Evolutionary conservation across 2,113 vertebrate species (phyloP), one percentile per base, ranked within the genome.

Genomic region (Carassius auratus): DNA sequence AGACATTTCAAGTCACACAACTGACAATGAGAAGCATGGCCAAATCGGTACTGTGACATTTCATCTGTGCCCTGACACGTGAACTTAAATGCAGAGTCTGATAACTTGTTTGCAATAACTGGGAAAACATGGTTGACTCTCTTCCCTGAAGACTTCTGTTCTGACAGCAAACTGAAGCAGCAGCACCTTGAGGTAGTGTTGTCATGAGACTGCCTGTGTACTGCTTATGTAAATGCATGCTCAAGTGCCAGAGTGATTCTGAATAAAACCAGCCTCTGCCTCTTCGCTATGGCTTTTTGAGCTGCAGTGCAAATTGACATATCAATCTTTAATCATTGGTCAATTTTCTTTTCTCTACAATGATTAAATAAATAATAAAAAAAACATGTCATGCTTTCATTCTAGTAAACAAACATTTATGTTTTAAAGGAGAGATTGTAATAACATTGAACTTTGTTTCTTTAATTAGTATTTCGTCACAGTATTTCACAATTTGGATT

Each of bases 211-310:
- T 4, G 57, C 76, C 21, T 79, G 13, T 38, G 33, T 61, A 62
- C 4, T 79, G 57, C 57, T 79, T 62, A 45, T 79, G 57, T 79
- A 79, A 79, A 57, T 45, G 33, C 76, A 79, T 62, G 36, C 19
- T 42, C 52, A 79, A 62, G 2, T 1, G 8, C 30, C 52, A 10
- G 36, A 79, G 21, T 23, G 21, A 62, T 62, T 61, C 21, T 15
- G 62, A 42, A 62, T 62, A 79, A 79, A 79, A 62, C 36, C 57
- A 38, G 30, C 52, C 17, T 36, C 17, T 77, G 52, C 52, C 4
- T 42, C 23, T 1, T 30, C 30, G 30, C 30, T 30, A 30, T 13
- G 42, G 42, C 76, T 77, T 30, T 30, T 77, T 57, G 50, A 36
- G 75, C 50, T 57, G 52, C 76, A 77, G 76, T 79, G 21, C 21